A percentile compares a stretch with the other conserved stretches of the same genome.
Evolutionary conservation across 2,113 vertebrate species (phyloP).

Genomic region (Pelmatolapia mariae): DNA sequence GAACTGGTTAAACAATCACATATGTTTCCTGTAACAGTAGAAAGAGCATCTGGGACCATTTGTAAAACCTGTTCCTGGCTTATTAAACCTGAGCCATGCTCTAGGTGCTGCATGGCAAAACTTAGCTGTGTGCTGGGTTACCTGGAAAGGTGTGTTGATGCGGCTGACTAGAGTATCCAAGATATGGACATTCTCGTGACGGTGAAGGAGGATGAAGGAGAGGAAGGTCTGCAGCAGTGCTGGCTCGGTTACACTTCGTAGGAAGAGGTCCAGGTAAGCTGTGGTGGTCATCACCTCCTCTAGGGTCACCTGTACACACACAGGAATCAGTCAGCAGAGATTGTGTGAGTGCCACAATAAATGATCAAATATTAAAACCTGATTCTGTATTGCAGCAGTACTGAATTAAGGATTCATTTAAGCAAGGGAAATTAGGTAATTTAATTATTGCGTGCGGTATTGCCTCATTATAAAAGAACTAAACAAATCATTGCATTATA

Average conservation of each 20-base stretch:
- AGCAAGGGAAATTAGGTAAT: background rate
- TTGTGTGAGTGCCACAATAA: background rate
- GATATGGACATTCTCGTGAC: constrained; percentile 88
- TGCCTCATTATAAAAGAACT: background rate
- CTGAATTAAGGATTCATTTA: background rate
- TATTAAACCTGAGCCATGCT: background rate
- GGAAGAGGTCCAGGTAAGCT: constrained; percentile 90
- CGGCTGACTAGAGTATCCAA: constrained; percentile 92
- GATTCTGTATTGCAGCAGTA: background rate
- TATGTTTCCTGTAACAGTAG: background rate
- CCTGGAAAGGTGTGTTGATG: constrained; percentile 96
- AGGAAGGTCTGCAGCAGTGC: constrained; percentile 92
- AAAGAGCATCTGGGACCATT: background rate
- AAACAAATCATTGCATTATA: background rate
- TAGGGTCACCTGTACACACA: constrained; percentile 78
- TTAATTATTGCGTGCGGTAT: background rate
- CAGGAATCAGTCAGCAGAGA: background rate
- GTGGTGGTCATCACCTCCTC: constrained; percentile 98
- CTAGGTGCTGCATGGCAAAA: background rate
- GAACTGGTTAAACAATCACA: background rate
- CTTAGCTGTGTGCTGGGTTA: constrained; percentile 19
- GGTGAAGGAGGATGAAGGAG: constrained; percentile 89
- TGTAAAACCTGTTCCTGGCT: background rate
- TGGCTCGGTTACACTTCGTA: constrained; percentile 86
- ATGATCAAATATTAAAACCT: background rate